Conservation (phyloP, 2,113 vertebrate genomes). For the Choloepus hoffmanni region DNA sequence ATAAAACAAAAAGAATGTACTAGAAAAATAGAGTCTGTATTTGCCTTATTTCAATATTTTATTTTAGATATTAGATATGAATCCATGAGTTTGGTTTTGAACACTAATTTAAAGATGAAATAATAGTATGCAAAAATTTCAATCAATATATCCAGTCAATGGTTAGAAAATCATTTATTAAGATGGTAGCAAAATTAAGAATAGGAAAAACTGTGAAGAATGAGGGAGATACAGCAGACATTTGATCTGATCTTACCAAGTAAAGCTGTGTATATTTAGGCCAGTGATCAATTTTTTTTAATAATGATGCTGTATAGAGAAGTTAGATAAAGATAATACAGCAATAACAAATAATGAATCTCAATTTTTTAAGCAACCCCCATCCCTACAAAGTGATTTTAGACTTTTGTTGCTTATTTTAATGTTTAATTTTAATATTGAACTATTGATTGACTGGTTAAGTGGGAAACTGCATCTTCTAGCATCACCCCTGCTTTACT, state of each 20-base stretch:
- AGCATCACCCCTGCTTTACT: constrained; percentile 65
- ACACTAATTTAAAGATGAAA: neutral
- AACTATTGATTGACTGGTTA: constrained; percentile 58
- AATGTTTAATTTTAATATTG: constrained; percentile 72
- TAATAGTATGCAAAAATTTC: constrained; percentile 9
- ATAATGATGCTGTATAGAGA: neutral
- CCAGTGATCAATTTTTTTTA: neutral
- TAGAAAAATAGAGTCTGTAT: constrained; percentile 50
- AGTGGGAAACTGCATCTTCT: constrained; percentile 65
- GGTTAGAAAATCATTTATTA: neutral
- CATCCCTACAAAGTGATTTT: neutral
- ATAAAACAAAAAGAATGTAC: constrained; percentile 43
- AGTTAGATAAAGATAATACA: neutral
- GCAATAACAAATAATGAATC: neutral
- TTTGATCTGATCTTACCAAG: neutral
- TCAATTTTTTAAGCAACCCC: constrained; percentile 34
- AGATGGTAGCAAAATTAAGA: neutral
- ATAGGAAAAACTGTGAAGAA: neutral
- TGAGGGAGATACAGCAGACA: neutral
- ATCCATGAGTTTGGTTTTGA: neutral
- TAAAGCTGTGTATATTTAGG: constrained; percentile 22
- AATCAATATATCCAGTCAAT: neutral
- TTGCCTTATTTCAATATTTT: constrained; percentile 61
- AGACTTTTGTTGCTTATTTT: neutral
- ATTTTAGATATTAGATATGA: constrained; percentile 45